Base-by-base conservation (phyloP, 2,888 invertebrate genomes). In the Chrysolina americana region DNA sequence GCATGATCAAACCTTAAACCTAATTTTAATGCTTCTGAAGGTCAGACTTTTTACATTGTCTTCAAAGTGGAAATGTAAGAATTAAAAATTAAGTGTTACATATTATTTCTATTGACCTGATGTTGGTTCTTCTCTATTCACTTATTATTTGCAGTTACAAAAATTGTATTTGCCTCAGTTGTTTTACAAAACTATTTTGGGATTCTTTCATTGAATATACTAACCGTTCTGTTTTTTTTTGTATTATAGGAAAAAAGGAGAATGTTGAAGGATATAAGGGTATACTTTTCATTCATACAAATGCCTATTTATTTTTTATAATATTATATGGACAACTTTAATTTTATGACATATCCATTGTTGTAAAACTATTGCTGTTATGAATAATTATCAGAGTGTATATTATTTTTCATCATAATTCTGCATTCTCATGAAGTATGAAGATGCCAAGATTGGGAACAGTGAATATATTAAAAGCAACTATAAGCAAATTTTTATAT, bases 211-310 rank as follows among this genome's bases (percentile, higher is more conserved):
- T 11, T 53, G 21, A 17, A 36, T 41, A 3, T 47, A 56, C 65
- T 64, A 65, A 53, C 65, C 62, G 65, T 48, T 69, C 10, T 36
- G 28, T 75, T 65, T 50, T 72, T 76, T 66, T 76, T 73, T 66
- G 48, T 66, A 68, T 76, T 76, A 48, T 76, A 76, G 76, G 76
- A 68, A 68, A 68, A 41, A 70, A 73, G 76, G 73, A 73, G 73
- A 76, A 41, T 56, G 50, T 68, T 73, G 62, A 47, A 56, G 73
- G 69, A 71, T 68, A 28, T 53, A 19, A 68, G 23, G 68, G 68
- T 68, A 68, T 68, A 68, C 50, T 68, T 36, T 59, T 59, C 59
- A 47, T 15, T 47, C 47, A 53, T 21, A 53, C 41, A 50, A 66
- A 66, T 50, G 19, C 41, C 50, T 53, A 53, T 36, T 15, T 15